These are phyloP conservation scores for Empidonax traillii DNA, from an alignment of 2,113 vertebrate genomes.

Conservation along the genomic window DNA sequence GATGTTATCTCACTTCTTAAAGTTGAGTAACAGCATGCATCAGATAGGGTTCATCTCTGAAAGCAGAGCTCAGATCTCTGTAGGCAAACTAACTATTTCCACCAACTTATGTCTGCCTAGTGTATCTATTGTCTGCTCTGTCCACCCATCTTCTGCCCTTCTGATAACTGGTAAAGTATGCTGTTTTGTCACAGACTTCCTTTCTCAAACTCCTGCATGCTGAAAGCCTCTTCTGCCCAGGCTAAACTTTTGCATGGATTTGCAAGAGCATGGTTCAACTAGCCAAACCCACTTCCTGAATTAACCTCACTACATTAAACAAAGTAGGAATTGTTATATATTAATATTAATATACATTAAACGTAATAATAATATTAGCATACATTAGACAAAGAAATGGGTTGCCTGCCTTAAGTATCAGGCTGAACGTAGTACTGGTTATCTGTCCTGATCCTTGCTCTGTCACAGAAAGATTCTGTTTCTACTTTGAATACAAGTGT, in stretches of 20 bases:
- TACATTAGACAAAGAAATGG: not conserved
- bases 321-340: not conserved
- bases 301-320: not conserved
- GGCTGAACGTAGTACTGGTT: not conserved
- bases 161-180: conserved; percentile 20
- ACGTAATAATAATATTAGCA: not conserved
- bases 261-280: not conserved
- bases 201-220: not conserved
- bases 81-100: conserved; percentile 29
- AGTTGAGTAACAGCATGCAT: not conserved
- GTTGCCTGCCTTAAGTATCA: not conserved
- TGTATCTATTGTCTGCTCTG: conserved; percentile 13
- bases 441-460: not conserved
- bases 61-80: not conserved
- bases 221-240: not conserved
- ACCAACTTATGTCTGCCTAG: conserved; percentile 30
- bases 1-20: not conserved
- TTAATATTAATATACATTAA: not conserved
- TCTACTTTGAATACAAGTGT: not conserved
- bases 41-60: not conserved
- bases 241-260: not conserved
- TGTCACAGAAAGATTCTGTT: not conserved
- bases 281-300: not conserved
- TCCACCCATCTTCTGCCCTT: conserved; percentile 14
- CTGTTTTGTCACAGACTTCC: not conserved